Conservation (phyloP, 2,113 vertebrate genomes). For the Eira barbara region DNA sequence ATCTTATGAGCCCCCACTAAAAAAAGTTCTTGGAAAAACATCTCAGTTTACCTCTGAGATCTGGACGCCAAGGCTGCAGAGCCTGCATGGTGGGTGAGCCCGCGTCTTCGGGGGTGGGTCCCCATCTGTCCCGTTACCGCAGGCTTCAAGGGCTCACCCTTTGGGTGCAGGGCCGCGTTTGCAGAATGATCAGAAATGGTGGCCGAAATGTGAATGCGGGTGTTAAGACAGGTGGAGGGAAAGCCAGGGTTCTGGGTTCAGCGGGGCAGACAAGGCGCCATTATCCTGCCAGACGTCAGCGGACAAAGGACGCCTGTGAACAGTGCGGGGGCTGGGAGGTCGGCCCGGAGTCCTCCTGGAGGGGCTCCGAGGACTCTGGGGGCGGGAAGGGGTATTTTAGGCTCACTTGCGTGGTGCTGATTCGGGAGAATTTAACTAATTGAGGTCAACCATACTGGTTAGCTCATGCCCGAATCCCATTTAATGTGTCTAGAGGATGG, state of each 20-base stretch:
- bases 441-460: not conserved
- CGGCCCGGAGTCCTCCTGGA: not conserved
- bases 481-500: not conserved
- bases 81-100: too few species aligned
- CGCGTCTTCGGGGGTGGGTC: not conserved
- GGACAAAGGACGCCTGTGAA: not conserved
- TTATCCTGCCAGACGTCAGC: not conserved
- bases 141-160: not conserved
- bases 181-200: not conserved
- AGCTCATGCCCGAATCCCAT: not conserved
- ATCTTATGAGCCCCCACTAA: too few species aligned
- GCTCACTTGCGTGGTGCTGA: not conserved
- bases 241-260: not conserved
- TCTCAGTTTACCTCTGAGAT: not conserved
- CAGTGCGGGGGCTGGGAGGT: not conserved
- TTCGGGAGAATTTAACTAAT: not conserved
- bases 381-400: not conserved
- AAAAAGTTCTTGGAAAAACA: not conserved
- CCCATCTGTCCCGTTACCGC: not conserved
- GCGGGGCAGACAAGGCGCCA: not conserved
- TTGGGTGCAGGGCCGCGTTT: not conserved
- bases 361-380: not conserved
- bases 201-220: not conserved
- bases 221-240: not conserved
- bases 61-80: not conserved